Base-by-base conservation (phyloP, 1,140 invertebrate species). In the Tetragnatha versicolor region DNA sequence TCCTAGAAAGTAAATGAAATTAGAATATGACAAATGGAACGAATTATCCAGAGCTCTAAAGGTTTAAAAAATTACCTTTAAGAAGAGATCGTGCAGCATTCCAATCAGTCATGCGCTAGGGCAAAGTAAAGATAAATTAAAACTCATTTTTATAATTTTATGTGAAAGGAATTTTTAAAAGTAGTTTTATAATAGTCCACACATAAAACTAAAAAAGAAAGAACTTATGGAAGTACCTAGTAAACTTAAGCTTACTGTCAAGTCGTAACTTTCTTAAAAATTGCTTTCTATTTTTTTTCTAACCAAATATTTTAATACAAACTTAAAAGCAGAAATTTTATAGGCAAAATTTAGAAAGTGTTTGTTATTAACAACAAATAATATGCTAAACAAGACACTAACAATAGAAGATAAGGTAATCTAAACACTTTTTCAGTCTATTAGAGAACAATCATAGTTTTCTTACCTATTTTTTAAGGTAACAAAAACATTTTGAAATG, bases 71-170 rank as follows among this genome's bases (percentile, higher is more conserved):
- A 49, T 51, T 65, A 79, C 78, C 97, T 88, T 95, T 95, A 1
- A 99, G 86, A 31, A 99, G 88, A 39, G 93, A 93, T 75, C 94
- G 93, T 1, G 97, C 96, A 4, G 97, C 96, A 83, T 95, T 92
- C 97, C 97, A 99, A 84, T 98, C 96, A 0, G 93, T 94, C 79
- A 96, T 94, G 83, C 94, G 90, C 91, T 94, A 85, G 12, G 3
- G 20, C 42, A 47, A 47, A 1, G 20, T 47, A 47, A 47, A 47
- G 20, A 47, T 3, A 17, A n/a, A 47, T 47, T 47, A 47, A 20
- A 12, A 47, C 1, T 17, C 3, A 47, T 47, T 47, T 47, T 12
- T 47, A 47, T 47, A 47, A 3, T 47, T 47, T 47, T 20, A 47
- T 47, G 20, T 1, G 12, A 47, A 17, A 47, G 20, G 12, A 17